A percentile compares a stretch with the other conserved stretches of the same genome.
Conservation (phyloP, 2,888 invertebrate species). For the Phengaris alcon region DNA sequence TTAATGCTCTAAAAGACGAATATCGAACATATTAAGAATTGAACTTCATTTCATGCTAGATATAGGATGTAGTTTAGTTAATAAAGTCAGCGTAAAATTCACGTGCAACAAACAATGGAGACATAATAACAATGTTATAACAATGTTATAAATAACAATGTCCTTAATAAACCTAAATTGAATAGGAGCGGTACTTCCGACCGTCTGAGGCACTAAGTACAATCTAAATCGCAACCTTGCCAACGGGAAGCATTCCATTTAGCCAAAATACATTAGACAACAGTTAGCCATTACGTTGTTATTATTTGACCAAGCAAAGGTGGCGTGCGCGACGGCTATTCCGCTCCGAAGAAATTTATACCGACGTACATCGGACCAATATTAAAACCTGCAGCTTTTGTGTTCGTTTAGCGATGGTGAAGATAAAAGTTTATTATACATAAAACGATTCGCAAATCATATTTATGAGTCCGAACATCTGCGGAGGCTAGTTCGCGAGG, state of each 20-base stretch:
- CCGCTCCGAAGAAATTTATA: slow-evolving; percentile 68
- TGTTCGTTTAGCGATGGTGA: slow-evolving; percentile 61
- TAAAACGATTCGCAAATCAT: slow-evolving; percentile 79
- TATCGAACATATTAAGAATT: too few relatives aligned
- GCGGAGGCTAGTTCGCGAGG: slow-evolving; percentile 68
- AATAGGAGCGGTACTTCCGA: slow-evolving; percentile 54
- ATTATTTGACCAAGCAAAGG: slow-evolving; percentile 74
- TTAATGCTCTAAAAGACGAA: not conserved
- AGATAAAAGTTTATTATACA: slow-evolving; percentile 79
- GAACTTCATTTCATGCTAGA: too few relatives aligned
- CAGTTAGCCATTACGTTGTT: slow-evolving; percentile 72
- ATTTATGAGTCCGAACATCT: slow-evolving; percentile 75
- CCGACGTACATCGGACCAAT: slow-evolving; percentile 64
- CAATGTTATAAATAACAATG: slow-evolving; percentile 30
- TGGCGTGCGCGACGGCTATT: slow-evolving; percentile 71
- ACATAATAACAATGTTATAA: slow-evolving; percentile 28
- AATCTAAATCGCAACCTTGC: slow-evolving; percentile 64
- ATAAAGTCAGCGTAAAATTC: slow-evolving; percentile 5
- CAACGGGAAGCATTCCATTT: slow-evolving; percentile 61
- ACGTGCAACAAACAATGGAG: slow-evolving; percentile 17
- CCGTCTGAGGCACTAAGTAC: slow-evolving; percentile 55
- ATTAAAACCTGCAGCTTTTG: slow-evolving; percentile 75
- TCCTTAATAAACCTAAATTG: slow-evolving; percentile 59
- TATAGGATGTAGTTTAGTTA: too few relatives aligned
- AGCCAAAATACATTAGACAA: slow-evolving; percentile 74